Evolutionary conservation across 2,113 vertebrate species (phyloP).

Genomic region (Cnemophilus loriae): DNA sequence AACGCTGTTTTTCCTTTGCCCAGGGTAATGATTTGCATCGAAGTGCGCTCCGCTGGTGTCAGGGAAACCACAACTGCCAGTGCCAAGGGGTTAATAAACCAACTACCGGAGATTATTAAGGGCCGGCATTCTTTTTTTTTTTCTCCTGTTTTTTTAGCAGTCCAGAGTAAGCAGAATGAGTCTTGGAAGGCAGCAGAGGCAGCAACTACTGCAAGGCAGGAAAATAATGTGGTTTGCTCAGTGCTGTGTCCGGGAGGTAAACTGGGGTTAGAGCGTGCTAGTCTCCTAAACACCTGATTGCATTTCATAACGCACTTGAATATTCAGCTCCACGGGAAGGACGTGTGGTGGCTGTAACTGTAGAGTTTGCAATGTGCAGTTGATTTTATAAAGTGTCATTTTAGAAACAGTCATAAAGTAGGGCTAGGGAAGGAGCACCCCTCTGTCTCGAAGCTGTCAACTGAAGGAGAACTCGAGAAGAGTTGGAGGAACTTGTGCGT

Average conservation of each 20-base stretch:
- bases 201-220: neutral
- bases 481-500: neutral
- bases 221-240: neutral
- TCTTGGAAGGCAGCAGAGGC: neutral
- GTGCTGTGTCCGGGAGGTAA: neutral
- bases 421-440: neutral
- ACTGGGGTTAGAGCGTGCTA: neutral
- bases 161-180: neutral
- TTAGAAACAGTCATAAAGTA: neutral
- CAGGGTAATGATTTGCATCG: neutral
- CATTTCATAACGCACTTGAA: fast-evolving
- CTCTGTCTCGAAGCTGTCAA: neutral
- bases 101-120: conserved; percentile 13
- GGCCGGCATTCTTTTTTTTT: neutral
- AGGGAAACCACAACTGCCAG: neutral
- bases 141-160: neutral
- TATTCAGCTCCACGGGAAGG: neutral
- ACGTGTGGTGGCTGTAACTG: fast-evolving
- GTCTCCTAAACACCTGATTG: neutral
- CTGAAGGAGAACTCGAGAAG: neutral
- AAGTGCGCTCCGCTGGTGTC: neutral
- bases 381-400: neutral
- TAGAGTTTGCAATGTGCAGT: neutral
- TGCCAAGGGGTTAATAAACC: conserved; percentile 46
- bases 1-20: fast-evolving